These are phyloP conservation scores for Astreopora myriophthalma DNA, from an alignment of 64 coral and sea anemone genomes.

Conservation along the genomic window DNA sequence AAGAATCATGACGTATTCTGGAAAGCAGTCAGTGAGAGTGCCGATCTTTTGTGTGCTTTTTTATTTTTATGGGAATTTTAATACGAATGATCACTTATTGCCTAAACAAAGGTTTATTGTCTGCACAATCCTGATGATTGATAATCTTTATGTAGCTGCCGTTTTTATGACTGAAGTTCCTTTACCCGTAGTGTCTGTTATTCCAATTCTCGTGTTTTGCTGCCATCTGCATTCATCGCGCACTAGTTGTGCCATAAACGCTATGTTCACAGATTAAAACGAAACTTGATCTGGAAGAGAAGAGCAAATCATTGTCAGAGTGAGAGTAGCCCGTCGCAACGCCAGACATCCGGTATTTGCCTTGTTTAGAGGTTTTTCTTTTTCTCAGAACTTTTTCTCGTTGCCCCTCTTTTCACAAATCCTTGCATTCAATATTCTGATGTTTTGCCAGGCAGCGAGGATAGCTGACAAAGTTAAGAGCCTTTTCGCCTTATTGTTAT, in stretches of 20 bases:
- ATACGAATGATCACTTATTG: not conserved
- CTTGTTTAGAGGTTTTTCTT: too few species aligned
- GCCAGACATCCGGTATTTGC: not conserved
- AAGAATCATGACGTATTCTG: not conserved
- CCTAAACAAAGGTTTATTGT: conserved; percentile 34
- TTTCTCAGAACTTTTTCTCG: too few species aligned
- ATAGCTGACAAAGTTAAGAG: too few species aligned
- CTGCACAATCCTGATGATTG: not conserved
- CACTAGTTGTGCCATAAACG: not conserved
- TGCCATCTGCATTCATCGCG: too few species aligned
- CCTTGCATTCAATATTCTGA: too few species aligned
- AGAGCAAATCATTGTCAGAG: conserved; percentile 37
- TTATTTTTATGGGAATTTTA: not conserved
- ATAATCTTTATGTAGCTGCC: not conserved
- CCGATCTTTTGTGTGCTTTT: not conserved
- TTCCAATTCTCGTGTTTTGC: not conserved
- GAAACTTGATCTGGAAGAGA: conserved; percentile 14
- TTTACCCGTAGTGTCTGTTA: not conserved
- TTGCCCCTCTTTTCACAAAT: too few species aligned
- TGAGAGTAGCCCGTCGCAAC: not conserved
- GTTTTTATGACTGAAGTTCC: not conserved
- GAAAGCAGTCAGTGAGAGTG: not conserved
- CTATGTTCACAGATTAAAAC: not conserved
- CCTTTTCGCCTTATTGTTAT: too few species aligned
- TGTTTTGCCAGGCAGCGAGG: too few species aligned